phyloP scores from a whole-genome alignment of 2,113 vertebrate genomes.

The Castor canadensis region DNA sequence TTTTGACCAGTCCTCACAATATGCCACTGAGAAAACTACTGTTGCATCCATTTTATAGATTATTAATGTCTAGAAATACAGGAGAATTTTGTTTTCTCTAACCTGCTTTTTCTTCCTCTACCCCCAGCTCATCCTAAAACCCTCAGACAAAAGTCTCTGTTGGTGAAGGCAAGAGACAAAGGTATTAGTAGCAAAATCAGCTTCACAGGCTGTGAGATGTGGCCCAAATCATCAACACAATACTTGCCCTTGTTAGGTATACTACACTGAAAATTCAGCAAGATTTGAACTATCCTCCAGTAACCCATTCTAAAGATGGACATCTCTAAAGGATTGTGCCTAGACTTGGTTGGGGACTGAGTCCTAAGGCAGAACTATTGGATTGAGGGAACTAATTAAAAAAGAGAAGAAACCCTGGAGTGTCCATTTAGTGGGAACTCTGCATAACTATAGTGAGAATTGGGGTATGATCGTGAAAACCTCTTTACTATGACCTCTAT shows the following conservation, averaged over 20 bases:
- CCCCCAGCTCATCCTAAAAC: fast-evolving
- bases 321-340: neutral
- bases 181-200: neutral
- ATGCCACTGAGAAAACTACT: neutral
- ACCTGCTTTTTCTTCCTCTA: neutral
- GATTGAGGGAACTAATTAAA: neutral
- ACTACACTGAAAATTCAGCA: neutral
- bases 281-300: neutral
- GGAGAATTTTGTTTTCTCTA: neutral
- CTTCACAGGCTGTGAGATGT: neutral
- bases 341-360: neutral
- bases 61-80: neutral
- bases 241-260: neutral
- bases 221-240: fast-evolving
- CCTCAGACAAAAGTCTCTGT: neutral
- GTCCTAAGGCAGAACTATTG: neutral
- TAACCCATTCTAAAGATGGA: neutral
- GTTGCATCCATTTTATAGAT: neutral
- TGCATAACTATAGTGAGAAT: neutral
- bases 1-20: neutral
- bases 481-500: neutral
- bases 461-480: neutral
- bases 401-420: neutral
- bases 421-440: fast-evolving
- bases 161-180: neutral